These are phyloP conservation scores for Phainopepla nitens DNA, from an alignment of 2,113 vertebrate species.

Conservation along the genomic window DNA sequence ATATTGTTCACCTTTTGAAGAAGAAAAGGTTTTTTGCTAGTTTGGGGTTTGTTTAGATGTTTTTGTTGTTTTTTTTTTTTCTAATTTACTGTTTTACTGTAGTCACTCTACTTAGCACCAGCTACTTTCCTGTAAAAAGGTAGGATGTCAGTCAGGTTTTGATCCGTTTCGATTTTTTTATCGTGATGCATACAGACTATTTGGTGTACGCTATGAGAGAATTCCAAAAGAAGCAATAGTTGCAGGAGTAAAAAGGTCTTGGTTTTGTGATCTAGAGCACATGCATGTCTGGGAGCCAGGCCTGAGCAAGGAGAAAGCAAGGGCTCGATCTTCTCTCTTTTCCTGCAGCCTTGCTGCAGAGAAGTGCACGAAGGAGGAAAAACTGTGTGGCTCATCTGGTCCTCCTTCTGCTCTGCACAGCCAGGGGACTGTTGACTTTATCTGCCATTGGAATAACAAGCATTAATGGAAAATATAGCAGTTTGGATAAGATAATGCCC, in stretches of 20 bases:
- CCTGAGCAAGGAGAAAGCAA: background rate
- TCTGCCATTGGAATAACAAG: background rate
- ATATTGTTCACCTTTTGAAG: background rate
- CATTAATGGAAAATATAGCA: background rate
- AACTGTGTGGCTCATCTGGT: background rate
- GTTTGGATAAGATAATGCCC: conserved; percentile 5
- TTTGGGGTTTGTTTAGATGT: background rate
- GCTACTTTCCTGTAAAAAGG: background rate
- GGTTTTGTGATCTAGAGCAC: background rate
- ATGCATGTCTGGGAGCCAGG: background rate
- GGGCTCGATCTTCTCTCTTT: background rate
- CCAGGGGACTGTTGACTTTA: background rate
- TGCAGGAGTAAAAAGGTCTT: background rate
- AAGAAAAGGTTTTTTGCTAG: background rate
- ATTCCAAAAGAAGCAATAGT: background rate
- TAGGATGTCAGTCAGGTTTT: background rate
- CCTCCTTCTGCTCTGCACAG: background rate
- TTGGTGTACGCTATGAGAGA: background rate
- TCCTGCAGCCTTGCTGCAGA: background rate
- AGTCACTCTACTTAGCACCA: background rate
- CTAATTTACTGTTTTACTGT: background rate
- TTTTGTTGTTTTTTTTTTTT: too few species aligned
- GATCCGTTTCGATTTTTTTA: background rate
- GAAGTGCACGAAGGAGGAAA: background rate
- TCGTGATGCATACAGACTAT: background rate